Percentiles rank a stretch among this genome's conserved stretches.
Evolutionary conservation across 2,113 vertebrate genomes (phyloP).

Genomic region (Oncorhynchus keta): DNA sequence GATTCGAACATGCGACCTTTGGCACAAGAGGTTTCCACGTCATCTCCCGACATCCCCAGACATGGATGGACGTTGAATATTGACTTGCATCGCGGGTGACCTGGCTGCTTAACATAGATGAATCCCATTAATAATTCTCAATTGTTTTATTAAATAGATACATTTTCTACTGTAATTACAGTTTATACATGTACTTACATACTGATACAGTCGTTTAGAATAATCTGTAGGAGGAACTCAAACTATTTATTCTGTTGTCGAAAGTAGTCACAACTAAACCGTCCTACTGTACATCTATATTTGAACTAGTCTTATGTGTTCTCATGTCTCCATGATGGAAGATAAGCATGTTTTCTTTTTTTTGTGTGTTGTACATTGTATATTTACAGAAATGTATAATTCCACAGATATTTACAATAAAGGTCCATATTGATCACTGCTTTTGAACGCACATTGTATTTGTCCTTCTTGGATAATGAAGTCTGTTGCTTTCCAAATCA

Average conservation of each 20-base stretch:
- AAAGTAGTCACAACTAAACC: not conserved
- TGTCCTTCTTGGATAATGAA: too few relatives aligned
- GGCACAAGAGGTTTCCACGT: too few relatives aligned
- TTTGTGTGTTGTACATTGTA: not conserved
- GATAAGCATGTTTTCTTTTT: slow-evolving; percentile 15
- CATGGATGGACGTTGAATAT: too few relatives aligned
- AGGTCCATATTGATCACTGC: too few relatives aligned
- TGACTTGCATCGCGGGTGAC: too few relatives aligned
- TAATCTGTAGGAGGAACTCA: not conserved
- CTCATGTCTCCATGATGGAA: slow-evolving; percentile 21
- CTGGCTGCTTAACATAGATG: not conserved
- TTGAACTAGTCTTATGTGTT: not conserved
- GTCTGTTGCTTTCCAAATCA: too few relatives aligned
- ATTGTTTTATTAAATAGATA: not conserved
- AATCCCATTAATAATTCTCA: not conserved
- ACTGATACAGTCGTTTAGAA: not conserved
- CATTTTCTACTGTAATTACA: not conserved
- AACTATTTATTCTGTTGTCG: not conserved
- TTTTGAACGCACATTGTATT: too few relatives aligned
- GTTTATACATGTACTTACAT: not conserved
- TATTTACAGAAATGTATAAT: slow-evolving; percentile 10
- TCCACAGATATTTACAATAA: too few relatives aligned
- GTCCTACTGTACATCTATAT: not conserved
- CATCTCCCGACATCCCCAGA: too few relatives aligned
- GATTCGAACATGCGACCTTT: too few relatives aligned